Evolutionary conservation across 1,140 invertebrate genomes (phyloP), one percentile per base, ranked within the genome.

Genomic region (Plectus sambesii): DNA sequence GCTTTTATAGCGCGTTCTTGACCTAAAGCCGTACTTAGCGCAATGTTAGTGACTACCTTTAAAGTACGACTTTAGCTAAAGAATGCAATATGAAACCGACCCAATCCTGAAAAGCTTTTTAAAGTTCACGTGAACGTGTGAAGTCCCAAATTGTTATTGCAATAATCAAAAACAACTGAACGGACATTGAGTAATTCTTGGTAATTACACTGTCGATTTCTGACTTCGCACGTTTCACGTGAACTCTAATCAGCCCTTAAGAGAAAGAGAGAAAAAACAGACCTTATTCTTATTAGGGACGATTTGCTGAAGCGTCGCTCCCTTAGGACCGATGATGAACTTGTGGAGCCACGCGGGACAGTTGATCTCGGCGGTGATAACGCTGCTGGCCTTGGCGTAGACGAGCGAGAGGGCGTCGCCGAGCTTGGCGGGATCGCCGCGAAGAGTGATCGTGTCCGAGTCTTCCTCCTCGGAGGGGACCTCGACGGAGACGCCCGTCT

Each of bases 341-440:
- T 88, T 88, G 70, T 97, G 89, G 55, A 94, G 82, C 92, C 93
- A 98, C 40, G 84, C 78, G 0, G 88, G 87, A 26, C 87, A 87
- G 56, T 82, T 78, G 20, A 99, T 81, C 56, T 81, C 81, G 22
- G 79, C 79, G n/a, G 83, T 81, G 60, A 83, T 79, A 30, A 90
- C 82, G 59, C 87, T 92, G 70, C 92, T 94, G 1, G 92, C 90
- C 73, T 73, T 56, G 22, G 43, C 30, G 69, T 90, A 94, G 25
- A 98, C 89, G 69, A 85, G 82, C 42, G 80, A 83, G 24, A 97
- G 75, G 52, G 90, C 93, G 77, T 75, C 68, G 38, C 74, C 77
- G 36, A 79, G 64, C 54, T 76, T 76, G 27, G 69, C 57, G 82
- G 82, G 2, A 83, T 78, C 76, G 29, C 93, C 93, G 60, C 90